These are phyloP conservation scores for Pegoplata infirma DNA, from an alignment of 2,888 invertebrate genomes.

Conservation along the genomic window DNA sequence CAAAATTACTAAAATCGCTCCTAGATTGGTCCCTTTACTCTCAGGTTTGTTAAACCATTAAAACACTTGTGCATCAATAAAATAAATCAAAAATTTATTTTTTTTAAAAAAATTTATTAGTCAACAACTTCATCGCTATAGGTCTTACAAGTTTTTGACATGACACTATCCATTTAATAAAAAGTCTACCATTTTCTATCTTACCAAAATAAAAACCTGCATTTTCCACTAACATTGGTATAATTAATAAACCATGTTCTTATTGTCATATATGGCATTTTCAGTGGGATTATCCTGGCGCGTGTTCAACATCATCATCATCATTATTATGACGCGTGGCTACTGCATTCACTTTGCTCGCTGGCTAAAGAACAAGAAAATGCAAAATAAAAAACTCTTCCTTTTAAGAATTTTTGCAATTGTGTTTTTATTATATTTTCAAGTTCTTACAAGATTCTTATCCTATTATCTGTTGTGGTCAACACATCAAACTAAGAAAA, in stretches of 20 bases:
- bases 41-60: no score
- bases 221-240: constrained; percentile 41
- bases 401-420: constrained; percentile 28
- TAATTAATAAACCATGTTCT: constrained; percentile 63
- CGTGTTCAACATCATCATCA: constrained; percentile 62
- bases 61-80: no score
- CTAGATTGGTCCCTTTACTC: no score
- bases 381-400: no score
- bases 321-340: constrained; percentile 63
- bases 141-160: no score
- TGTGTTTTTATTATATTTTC: constrained; percentile 31
- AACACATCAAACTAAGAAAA: constrained; percentile 47
- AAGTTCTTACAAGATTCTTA: constrained; percentile 55
- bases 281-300: constrained; percentile 61
- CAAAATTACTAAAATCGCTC: no score
- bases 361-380: no score
- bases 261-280: constrained; percentile 59
- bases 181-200: background rate
- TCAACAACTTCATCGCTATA: no score
- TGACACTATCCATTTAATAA: background rate
- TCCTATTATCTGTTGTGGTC: constrained; percentile 50
- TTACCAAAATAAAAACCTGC: background rate
- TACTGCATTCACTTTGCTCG: constrained; percentile 38
- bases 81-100: no score
- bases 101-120: no score